These are phyloP conservation scores for Drosophila lutescens DNA, from an alignment of 2,888 invertebrate genomes.

Conservation along the genomic window DNA sequence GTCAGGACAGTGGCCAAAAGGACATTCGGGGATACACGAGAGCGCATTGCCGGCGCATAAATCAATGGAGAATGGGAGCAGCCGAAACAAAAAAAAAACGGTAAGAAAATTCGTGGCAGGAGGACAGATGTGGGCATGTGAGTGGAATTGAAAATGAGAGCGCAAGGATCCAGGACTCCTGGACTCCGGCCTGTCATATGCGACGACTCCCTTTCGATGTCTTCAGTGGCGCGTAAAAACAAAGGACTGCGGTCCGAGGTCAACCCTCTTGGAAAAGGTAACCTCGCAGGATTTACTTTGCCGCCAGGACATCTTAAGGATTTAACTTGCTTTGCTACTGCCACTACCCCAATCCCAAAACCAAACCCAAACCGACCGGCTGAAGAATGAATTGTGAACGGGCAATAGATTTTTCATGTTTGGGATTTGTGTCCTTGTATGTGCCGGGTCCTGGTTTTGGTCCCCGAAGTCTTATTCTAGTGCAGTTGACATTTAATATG, in stretches of 20 bases:
- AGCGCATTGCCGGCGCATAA: conserved; percentile 59
- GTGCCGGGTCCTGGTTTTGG: conserved; percentile 42
- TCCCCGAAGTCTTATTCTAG: conserved; percentile 73
- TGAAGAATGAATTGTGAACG: conserved; percentile 35
- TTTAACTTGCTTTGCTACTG: conserved; percentile 56
- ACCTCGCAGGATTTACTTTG: conserved; percentile 71
- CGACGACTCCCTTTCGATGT: conserved; percentile 49
- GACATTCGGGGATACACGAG: conserved; percentile 46
- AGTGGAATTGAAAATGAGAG: conserved; percentile 78
- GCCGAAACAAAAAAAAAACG: conserved; percentile 23
- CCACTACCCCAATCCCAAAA: neutral
- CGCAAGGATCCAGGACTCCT: conserved; percentile 34
- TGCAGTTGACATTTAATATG: conserved; percentile 78
- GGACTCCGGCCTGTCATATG: conserved; percentile 43
- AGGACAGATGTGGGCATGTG: conserved; percentile 74
- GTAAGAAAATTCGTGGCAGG: conserved; percentile 27
- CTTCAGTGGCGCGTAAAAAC: conserved; percentile 74
- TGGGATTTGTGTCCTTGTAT: conserved; percentile 66
- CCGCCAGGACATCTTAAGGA: conserved; percentile 73
- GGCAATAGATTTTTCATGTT: conserved; percentile 78
- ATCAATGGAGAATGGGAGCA: conserved; percentile 64
- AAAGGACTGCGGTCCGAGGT: conserved; percentile 51
- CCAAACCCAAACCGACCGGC: conserved; percentile 1
- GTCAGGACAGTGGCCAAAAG: conserved; percentile 58
- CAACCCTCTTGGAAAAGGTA: conserved; percentile 67